Conservation (phyloP, 2,888 invertebrate species). For the Terebella lapidaria region DNA sequence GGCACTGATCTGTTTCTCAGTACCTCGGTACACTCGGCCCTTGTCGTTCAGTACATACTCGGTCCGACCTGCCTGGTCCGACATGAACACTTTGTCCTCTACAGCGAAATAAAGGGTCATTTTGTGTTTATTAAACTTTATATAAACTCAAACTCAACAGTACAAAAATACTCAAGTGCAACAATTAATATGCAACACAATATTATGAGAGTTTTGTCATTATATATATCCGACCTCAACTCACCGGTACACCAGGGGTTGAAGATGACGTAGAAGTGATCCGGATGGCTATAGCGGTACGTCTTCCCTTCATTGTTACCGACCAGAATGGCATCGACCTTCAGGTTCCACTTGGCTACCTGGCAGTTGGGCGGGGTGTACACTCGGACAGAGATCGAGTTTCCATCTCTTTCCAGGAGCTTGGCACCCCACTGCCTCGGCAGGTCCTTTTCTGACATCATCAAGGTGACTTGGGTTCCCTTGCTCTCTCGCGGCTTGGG, state of each 20-base stretch:
- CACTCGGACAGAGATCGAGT: slow-evolving; percentile 25
- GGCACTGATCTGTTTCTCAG: slow-evolving; percentile 67
- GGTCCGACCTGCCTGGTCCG: slow-evolving; percentile 69
- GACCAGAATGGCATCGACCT: slow-evolving; percentile 31
- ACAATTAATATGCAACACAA: too few species aligned
- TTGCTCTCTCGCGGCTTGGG: slow-evolving; percentile 29
- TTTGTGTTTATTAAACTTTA: not conserved
- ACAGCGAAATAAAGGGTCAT: too few species aligned
- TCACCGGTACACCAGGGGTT: slow-evolving; percentile 85
- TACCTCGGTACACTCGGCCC: slow-evolving; percentile 85
- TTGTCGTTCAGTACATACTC: slow-evolving; percentile 70
- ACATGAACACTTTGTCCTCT: slow-evolving; percentile 73
- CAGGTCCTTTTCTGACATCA: slow-evolving; percentile 32
- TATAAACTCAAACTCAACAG: too few species aligned
- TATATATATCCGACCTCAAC: not conserved
- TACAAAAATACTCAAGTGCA: too few species aligned
- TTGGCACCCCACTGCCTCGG: slow-evolving; percentile 34
- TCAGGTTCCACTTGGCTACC: slow-evolving; percentile 38
- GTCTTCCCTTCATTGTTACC: slow-evolving; percentile 17
- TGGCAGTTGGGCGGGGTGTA: slow-evolving; percentile 31
- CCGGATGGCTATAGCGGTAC: slow-evolving; percentile 23
- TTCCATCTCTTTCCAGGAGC: slow-evolving; percentile 16
- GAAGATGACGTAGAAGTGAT: slow-evolving; percentile 69
- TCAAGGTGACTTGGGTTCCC: slow-evolving; percentile 31
- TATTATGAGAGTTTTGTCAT: not conserved